Percentiles rank a stretch among this genome's conserved stretches.
phyloP scores from a whole-genome alignment of 2,888 invertebrate species.

The Heliconius ismenius region DNA sequence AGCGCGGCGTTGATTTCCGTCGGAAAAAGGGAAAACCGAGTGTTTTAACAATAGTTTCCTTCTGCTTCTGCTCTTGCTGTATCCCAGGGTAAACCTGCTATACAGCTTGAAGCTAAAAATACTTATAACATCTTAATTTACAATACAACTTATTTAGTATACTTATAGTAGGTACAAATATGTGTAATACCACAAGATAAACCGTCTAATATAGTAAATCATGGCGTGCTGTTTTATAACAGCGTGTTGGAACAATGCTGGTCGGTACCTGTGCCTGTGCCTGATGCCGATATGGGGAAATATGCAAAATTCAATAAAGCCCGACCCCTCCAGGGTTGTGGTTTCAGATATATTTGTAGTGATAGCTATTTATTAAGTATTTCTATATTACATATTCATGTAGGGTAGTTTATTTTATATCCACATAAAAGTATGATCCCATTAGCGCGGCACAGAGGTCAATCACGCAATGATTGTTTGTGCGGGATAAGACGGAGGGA shows the following conservation, averaged over 20 bases:
- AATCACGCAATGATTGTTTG: too few species aligned
- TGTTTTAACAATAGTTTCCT: too few species aligned
- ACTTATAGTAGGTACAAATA: constrained; percentile 20
- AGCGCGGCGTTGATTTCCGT: too few species aligned
- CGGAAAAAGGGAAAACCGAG: too few species aligned
- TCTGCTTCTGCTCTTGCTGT: too few species aligned
- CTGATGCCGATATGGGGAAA: constrained; percentile 67
- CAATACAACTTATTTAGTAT: not conserved
- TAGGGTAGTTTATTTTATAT: too few species aligned
- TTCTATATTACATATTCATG: too few species aligned
- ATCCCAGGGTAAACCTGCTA: too few species aligned
- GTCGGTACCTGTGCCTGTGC: constrained; percentile 37
- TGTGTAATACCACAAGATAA: constrained; percentile 29
- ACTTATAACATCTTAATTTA: not conserved
- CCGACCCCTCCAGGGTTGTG: constrained; percentile 47
- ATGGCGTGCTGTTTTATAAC: constrained; percentile 45
- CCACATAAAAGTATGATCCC: too few species aligned
- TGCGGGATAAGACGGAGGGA: too few species aligned
- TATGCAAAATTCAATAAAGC: constrained; percentile 73
- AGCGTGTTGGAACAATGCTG: constrained; percentile 58
- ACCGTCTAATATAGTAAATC: constrained; percentile 45
- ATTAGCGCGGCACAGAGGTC: too few species aligned
- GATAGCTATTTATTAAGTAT: too few species aligned
- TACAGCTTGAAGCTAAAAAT: not conserved
- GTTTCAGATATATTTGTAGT: not conserved